A percentile compares a stretch with the other conserved stretches of the same genome.
phyloP scores from a whole-genome alignment of 2,113 vertebrate genomes.

The Anhinga anhinga region DNA sequence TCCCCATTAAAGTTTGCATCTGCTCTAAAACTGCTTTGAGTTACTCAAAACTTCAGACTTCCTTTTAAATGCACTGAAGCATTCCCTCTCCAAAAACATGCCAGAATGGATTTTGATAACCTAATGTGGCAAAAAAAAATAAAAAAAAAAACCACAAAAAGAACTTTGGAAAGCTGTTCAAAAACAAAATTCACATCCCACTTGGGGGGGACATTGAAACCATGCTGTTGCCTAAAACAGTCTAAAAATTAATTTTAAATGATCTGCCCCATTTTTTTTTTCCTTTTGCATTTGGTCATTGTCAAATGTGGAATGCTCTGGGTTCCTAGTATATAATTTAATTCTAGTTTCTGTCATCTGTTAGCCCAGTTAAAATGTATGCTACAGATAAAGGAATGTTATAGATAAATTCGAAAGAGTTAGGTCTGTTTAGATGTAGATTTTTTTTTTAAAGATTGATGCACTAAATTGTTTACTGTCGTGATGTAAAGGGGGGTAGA shows the following conservation, averaged over 20 bases:
- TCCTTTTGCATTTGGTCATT: constrained; percentile 85
- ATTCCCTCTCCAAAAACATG: constrained; percentile 82
- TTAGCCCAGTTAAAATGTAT: constrained; percentile 85
- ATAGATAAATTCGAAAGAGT: constrained; percentile 81
- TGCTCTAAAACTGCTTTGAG: constrained; percentile 85
- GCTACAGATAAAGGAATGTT: constrained; percentile 85
- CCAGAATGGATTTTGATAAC: constrained; percentile 81
- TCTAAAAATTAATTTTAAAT: constrained; percentile 83
- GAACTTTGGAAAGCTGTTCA: constrained; percentile 70
- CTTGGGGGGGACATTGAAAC: constrained; percentile 76
- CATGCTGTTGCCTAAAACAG: constrained; percentile 85
- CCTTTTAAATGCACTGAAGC: constrained; percentile 85
- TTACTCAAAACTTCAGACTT: constrained; percentile 84
- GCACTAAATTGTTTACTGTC: constrained; percentile 89
- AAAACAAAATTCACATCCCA: constrained; percentile 69
- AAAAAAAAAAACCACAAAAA: not conserved
- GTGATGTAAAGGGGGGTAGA: constrained; percentile 83
- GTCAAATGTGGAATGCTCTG: constrained; percentile 85
- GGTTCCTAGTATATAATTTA: constrained; percentile 88
- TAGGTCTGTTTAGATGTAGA: constrained; percentile 84
- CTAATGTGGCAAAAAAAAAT: constrained; percentile 67
- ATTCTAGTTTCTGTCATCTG: constrained; percentile 89
- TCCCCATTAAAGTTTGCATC: constrained; percentile 83
- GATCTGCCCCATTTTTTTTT: constrained; percentile 72
- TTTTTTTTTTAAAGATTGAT: constrained; percentile 79